A percentile compares a stretch with the other conserved stretches of the same genome.
Conservation (phyloP, 1,140 invertebrate species). For the Diabrotica virgifera region DNA sequence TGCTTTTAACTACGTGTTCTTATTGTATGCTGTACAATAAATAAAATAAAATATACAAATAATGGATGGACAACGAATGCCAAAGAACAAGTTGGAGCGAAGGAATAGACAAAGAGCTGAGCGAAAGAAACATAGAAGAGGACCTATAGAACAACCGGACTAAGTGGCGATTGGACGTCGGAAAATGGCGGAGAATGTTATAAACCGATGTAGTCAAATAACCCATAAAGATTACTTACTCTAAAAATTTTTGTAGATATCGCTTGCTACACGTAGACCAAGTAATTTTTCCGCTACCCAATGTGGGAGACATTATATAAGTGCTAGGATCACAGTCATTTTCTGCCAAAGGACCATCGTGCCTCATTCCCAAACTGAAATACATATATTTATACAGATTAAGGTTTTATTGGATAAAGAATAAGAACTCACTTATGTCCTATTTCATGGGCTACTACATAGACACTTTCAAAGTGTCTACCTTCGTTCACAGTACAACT, state of each 20-base stretch:
- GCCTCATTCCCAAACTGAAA: constrained; percentile 62
- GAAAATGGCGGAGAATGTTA: too few relatives aligned
- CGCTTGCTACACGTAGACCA: constrained; percentile 63
- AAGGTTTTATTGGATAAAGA: neutral
- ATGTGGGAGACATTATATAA: constrained; percentile 66
- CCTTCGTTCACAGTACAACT: constrained; percentile 66
- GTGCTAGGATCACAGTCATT: constrained; percentile 62
- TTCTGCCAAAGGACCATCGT: constrained; percentile 61
- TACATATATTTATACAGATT: neutral
- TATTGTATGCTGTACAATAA: too few relatives aligned
- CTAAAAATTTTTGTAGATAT: constrained; percentile 60
- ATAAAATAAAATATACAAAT: too few relatives aligned
- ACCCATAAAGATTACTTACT: constrained; percentile 44
- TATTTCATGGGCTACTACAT: constrained; percentile 63
- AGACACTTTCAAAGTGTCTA: constrained; percentile 63
- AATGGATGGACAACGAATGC: too few relatives aligned
- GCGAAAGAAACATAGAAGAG: too few relatives aligned
- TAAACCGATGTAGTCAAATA: too few relatives aligned
- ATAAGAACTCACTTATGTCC: constrained; percentile 57
- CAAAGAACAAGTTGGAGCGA: too few relatives aligned
- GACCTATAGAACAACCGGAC: too few relatives aligned
- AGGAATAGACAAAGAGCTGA: too few relatives aligned
- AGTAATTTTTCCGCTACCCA: constrained; percentile 65
- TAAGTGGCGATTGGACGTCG: too few relatives aligned
- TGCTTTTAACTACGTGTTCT: too few relatives aligned